Percentiles rank a stretch among this genome's conserved stretches.
Evolutionary conservation across 1,140 invertebrate genomes (phyloP).

Genomic region (Sminthurinus signatus): DNA sequence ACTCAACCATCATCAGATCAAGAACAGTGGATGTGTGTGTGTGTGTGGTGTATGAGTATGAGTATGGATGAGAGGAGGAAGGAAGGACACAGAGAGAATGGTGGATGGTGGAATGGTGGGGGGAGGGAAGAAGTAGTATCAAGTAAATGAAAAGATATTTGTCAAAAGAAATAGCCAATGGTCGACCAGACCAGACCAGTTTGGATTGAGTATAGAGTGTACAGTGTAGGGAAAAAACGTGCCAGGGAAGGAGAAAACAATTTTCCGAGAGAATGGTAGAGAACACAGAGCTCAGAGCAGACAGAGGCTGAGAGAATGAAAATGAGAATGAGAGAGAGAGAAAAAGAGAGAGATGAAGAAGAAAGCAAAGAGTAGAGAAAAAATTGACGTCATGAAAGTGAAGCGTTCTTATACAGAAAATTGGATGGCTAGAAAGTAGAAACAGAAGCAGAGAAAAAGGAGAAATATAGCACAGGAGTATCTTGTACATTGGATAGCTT

Average conservation of each 20-base stretch:
- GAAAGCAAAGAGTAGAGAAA: slow-evolving; percentile 7
- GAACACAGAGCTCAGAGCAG: too few relatives aligned
- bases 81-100: neutral
- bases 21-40: slow-evolving; percentile 2
- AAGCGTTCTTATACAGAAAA: slow-evolving; percentile 16
- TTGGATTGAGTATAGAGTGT: slow-evolving; percentile 6
- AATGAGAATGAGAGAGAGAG: neutral
- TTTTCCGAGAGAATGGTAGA: slow-evolving; percentile 15
- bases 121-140: too few relatives aligned
- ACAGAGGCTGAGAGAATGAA: too few relatives aligned
- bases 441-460: too few relatives aligned
- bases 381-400: slow-evolving; percentile 23
- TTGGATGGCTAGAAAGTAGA: slow-evolving; percentile 27
- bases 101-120: neutral
- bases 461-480: too few relatives aligned
- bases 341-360: slow-evolving; percentile 6
- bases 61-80: neutral
- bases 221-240: slow-evolving; percentile 3
- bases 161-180: slow-evolving; percentile 23
- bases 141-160: slow-evolving; percentile 27
- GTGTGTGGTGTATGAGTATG: too few relatives aligned
- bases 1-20: slow-evolving; percentile 10
- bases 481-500: too few relatives aligned
- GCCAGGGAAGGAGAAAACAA: slow-evolving; percentile 3
- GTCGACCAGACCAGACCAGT: slow-evolving; percentile 12